Percentiles rank a stretch among this genome's conserved stretches.
phyloP scores from a whole-genome alignment of 1,140 invertebrate species.

The Caenorhabditis brenneri region DNA sequence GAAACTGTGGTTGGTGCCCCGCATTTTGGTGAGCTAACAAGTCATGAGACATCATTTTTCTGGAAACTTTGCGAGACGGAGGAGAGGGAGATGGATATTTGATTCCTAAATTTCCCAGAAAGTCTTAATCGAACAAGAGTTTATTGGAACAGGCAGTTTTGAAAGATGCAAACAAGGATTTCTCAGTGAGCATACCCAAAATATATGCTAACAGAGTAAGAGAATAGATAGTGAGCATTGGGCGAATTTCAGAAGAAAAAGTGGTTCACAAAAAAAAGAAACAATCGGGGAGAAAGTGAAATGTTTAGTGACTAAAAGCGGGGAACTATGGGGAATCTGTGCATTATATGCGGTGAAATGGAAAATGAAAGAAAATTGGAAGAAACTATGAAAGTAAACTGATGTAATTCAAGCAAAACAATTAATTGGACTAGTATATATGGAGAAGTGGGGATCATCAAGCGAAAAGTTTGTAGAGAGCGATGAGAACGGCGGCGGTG shows the following conservation, averaged over 20 bases:
- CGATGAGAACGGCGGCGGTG: conserved; percentile 32
- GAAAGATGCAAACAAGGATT: neutral
- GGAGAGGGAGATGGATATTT: neutral
- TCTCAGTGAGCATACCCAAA: neutral
- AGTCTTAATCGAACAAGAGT: neutral
- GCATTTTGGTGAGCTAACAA: neutral
- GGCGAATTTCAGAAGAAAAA: neutral
- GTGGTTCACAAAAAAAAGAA: neutral
- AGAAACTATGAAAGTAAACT: conserved; percentile 24
- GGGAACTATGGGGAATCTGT: neutral
- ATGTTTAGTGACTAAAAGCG: conserved; percentile 17
- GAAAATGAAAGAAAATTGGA: neutral
- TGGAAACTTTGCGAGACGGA: neutral
- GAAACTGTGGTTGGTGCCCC: neutral
- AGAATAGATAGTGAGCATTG: neutral
- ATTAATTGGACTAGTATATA: too few relatives aligned
- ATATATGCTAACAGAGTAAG: neutral
- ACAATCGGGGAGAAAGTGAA: neutral
- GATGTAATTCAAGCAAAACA: neutral
- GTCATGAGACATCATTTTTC: neutral
- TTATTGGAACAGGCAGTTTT: neutral
- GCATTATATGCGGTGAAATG: neutral
- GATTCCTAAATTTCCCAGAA: too few relatives aligned
- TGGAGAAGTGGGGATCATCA: neutral
- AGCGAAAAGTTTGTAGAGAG: neutral